A percentile compares a stretch with the other conserved stretches of the same genome.
phyloP scores from a whole-genome alignment of 2,888 invertebrate species.

The Leptothorax acervorum region DNA sequence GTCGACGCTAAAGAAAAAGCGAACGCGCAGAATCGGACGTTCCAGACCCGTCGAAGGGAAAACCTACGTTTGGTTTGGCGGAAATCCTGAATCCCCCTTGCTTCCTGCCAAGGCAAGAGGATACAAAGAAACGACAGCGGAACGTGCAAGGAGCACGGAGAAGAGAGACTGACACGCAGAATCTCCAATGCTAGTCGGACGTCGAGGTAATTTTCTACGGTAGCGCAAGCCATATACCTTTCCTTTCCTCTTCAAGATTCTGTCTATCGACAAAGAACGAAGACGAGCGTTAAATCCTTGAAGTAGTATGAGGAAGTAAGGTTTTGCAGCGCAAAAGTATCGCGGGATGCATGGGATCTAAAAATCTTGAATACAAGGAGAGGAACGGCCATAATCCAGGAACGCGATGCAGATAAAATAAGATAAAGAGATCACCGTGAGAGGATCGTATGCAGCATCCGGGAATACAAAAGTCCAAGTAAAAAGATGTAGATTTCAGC shows the following conservation, averaged over 20 bases:
- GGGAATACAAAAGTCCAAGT: not conserved
- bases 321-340: slow-evolving; percentile 5
- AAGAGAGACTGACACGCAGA: slow-evolving; percentile 59
- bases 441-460: not conserved
- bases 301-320: slow-evolving; percentile 3
- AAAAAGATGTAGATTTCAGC: slow-evolving; percentile 10
- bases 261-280: slow-evolving; percentile 33
- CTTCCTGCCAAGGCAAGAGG: slow-evolving; percentile 42
- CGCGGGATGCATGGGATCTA: not conserved
- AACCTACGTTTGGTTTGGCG: slow-evolving; percentile 44
- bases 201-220: slow-evolving; percentile 73
- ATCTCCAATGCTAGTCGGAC: slow-evolving; percentile 66
- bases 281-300: slow-evolving; percentile 27
- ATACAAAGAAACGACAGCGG: slow-evolving; percentile 25
- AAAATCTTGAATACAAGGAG: slow-evolving; percentile 4
- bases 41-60: slow-evolving; percentile 38
- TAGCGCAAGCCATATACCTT: slow-evolving; percentile 66
- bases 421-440: not conserved
- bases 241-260: slow-evolving; percentile 46
- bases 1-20: slow-evolving; percentile 38
- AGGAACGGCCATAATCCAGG: not conserved
- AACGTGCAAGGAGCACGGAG: slow-evolving; percentile 21
- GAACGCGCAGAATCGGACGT: slow-evolving; percentile 40
- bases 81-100: slow-evolving; percentile 59
- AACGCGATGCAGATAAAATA: not conserved